Evolutionary conservation across 2,113 vertebrate species (phyloP), one percentile per base, ranked within the genome.

Genomic region (Caloenas nicobarica): DNA sequence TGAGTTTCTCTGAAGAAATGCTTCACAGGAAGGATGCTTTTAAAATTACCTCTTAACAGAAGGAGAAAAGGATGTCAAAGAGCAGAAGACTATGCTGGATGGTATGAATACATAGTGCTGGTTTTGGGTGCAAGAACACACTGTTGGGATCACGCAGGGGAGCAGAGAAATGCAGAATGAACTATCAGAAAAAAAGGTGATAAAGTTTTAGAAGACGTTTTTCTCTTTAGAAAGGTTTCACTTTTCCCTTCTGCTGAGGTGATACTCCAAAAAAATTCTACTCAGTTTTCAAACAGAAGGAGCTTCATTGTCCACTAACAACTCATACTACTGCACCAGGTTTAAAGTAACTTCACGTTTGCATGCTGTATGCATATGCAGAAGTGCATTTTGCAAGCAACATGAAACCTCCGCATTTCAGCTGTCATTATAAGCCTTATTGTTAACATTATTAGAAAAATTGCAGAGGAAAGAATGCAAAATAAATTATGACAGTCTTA

Each of bases 291-390:
- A 69, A 73, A 69, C 25, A 80, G 51, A 56, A 72, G 28, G 24
- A 80, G 8, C 14, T 64, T 82, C 18, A 17, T 4, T 77, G 50
- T 36, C 50, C 40, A 9, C 11, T 53, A 65, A 73, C 21, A 82
- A n/a, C 19, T 80, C 50, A n/a, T 36, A 53, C 16, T 50, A 16
- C 31, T 31, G 5, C 53, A 16, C 34, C 14, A 70, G 11, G 18
- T 65, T 87, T 86, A 46, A 80, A 69, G 36, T 31, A 44, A 69
- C 60, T 94, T 86, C 9, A 16, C 9, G 0, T 83, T 81, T 77
- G 25, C 58, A 34, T 44, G 36, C 9, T 3, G 0, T n/a, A 28
- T 73, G 6, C 2, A 25, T 21, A 33, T 1, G 7, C 51, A 29
- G 69, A 77, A 66, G 26, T 66, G 38, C 29, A 24, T 65, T 88